Conservation (phyloP, 2,113 vertebrate species). For the Regulus satrapa region DNA sequence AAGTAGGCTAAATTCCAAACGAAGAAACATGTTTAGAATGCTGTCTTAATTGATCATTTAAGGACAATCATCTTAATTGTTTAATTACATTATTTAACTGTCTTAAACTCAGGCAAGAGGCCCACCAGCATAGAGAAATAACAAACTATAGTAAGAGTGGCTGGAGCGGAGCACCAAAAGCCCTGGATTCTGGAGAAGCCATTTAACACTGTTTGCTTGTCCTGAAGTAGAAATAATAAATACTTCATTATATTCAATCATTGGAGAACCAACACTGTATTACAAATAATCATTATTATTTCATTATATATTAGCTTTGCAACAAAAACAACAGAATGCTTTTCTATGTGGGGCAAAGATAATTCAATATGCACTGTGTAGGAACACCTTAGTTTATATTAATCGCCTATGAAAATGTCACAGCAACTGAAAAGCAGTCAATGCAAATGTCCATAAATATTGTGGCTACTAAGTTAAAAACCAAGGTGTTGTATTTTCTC, state of each 20-base stretch:
- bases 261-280: slow-evolving; percentile 16
- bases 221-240: slow-evolving; percentile 63
- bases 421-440: background rate
- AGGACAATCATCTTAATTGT: slow-evolving; percentile 55
- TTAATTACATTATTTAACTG: slow-evolving; percentile 65
- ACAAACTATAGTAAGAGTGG: slow-evolving; percentile 58
- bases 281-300: slow-evolving; percentile 50
- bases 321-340: background rate
- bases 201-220: slow-evolving; percentile 61
- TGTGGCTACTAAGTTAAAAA: background rate
- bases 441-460: background rate
- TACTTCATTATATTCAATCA: slow-evolving; percentile 51
- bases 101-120: slow-evolving; percentile 45
- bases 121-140: slow-evolving; percentile 64
- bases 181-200: slow-evolving; percentile 33
- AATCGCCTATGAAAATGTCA: background rate
- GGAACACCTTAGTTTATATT: background rate
- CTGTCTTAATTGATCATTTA: slow-evolving; percentile 65
- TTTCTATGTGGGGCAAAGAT: background rate
- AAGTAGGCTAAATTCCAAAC: slow-evolving; percentile 44
- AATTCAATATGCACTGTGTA: background rate
- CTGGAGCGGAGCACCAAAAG: slow-evolving; percentile 3
- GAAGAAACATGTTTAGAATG: slow-evolving; percentile 49
- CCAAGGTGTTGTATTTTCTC: background rate
- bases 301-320: slow-evolving; percentile 2